A percentile compares a stretch with the other conserved stretches of the same genome.
phyloP scores from a whole-genome alignment of 2,113 vertebrate species.

The Solea solea region DNA sequence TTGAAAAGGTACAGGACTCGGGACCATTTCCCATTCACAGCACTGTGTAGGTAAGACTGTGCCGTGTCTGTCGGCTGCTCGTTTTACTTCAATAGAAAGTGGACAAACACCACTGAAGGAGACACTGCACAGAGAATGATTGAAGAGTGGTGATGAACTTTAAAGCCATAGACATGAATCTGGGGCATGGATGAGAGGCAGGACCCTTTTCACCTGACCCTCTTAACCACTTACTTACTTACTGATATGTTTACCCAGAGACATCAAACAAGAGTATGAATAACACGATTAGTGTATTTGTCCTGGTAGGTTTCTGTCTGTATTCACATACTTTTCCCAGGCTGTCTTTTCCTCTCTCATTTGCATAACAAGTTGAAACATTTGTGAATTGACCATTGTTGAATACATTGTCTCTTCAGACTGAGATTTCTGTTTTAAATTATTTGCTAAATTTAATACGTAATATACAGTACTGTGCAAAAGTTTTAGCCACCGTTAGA shows the following conservation, averaged over 20 bases:
- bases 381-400: neutral
- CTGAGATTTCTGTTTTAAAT: too few species aligned
- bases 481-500: too few species aligned
- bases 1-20: constrained; percentile 27
- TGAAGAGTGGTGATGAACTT: constrained; percentile 39
- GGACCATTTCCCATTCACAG: constrained; percentile 72
- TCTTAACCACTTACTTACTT: constrained; percentile 16
- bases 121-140: constrained; percentile 9
- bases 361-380: neutral
- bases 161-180: constrained; percentile 46
- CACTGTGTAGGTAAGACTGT: constrained; percentile 25
- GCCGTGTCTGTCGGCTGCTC: constrained; percentile 27
- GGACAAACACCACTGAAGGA: constrained; percentile 43
- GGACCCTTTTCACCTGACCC: constrained; percentile 29
- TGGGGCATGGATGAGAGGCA: constrained; percentile 25
- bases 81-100: constrained; percentile 46
- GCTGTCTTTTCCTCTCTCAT: neutral
- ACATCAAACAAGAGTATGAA: constrained; percentile 40
- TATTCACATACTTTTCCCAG: neutral
- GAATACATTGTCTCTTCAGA: neutral
- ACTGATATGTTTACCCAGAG: constrained; percentile 41
- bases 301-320: constrained; percentile 3
- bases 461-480: too few species aligned
- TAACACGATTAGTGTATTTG: constrained; percentile 2
- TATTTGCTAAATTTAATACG: too few species aligned